Conservation (phyloP, 2,888 invertebrate genomes). For the Blastobasis lacticolella region DNA sequence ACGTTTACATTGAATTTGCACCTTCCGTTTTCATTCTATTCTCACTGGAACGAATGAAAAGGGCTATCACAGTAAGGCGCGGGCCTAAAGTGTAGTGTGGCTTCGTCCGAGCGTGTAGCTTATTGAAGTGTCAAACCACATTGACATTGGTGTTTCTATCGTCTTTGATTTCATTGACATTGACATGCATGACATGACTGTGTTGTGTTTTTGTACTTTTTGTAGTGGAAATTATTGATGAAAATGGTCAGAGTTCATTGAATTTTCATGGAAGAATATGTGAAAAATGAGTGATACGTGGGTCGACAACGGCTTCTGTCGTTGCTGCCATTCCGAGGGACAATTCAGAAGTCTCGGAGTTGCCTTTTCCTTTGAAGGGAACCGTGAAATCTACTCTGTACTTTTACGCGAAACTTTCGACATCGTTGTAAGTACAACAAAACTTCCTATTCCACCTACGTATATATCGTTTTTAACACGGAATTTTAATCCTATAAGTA, state of each 20-base stretch:
- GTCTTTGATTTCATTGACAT: background rate
- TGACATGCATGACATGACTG: background rate
- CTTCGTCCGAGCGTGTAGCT: background rate
- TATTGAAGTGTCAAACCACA: background rate
- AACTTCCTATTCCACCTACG: background rate
- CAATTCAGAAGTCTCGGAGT: slow-evolving; percentile 27
- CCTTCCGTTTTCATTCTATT: too few species aligned
- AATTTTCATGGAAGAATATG: slow-evolving; percentile 1
- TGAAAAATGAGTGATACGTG: slow-evolving; percentile 26
- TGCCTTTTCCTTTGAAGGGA: slow-evolving; percentile 22
- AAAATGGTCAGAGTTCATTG: background rate
- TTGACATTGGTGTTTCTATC: background rate
- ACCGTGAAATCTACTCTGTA: slow-evolving; percentile 28
- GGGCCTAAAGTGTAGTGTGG: too few species aligned
- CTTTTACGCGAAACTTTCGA: slow-evolving; percentile 38
- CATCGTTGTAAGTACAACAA: slow-evolving; percentile 27
- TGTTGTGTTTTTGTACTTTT: background rate
- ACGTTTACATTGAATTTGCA: too few species aligned
- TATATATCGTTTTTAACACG: background rate
- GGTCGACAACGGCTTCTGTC: slow-evolving; percentile 36
- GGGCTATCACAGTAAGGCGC: too few species aligned
- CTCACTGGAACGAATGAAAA: too few species aligned
- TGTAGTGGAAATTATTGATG: slow-evolving; percentile 4
- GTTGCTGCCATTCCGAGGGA: slow-evolving; percentile 46
- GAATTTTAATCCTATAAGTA: background rate